Evolutionary conservation across 2,888 invertebrate genomes (phyloP), one percentile per base, ranked within the genome.

Genomic region (Buathra laborator): DNA sequence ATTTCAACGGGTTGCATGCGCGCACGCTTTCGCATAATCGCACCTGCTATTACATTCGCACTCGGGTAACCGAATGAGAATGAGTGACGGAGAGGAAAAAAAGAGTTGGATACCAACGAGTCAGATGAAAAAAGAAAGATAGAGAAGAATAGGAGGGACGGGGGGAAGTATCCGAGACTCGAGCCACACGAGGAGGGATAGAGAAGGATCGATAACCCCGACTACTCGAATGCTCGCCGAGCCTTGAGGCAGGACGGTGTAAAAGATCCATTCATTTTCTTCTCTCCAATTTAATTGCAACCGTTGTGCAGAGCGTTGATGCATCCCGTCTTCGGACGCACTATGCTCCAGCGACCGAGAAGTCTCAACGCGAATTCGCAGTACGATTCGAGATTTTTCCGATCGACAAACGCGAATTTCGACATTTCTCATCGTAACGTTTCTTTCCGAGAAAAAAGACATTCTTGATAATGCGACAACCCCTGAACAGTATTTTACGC

Each of bases 11-110:
- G 88, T 89, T 90, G 90, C 90, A 88, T 87, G 89, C 87, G 88
- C 88, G 89, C 89, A 88, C 90, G 90, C 88, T 90, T 90, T 88
- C 87, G 89, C 90, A 88, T 89, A 91, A 91, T 90, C 90, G 90
- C 92, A 93, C 92, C 92, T 92, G 92, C 91, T 89, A 86, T 90
- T 89, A 87, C 85, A 86, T 85, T 84, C 51, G 56, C 82, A 68
- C 79, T 83, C 82, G 80, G 32, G 83, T 48, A 81, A 71, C 67
- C 70, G 76, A 81, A 51, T 48, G 62, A 78, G 59, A 80, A 83
- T 75, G 72, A 83, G 76, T 24, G 70, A 66, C 70, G 66, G 80
- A 19, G 43, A 43, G 59, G 66, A 59, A 81, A 68, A 56, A 19
- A 24, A 79, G 62, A 72, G 44, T 56, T 48, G 77, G 68, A 78